A percentile compares a stretch with the other conserved stretches of the same genome.
These are phyloP conservation scores for Passerina amoena DNA, from an alignment of 2,113 vertebrate species.

Conservation along the genomic window DNA sequence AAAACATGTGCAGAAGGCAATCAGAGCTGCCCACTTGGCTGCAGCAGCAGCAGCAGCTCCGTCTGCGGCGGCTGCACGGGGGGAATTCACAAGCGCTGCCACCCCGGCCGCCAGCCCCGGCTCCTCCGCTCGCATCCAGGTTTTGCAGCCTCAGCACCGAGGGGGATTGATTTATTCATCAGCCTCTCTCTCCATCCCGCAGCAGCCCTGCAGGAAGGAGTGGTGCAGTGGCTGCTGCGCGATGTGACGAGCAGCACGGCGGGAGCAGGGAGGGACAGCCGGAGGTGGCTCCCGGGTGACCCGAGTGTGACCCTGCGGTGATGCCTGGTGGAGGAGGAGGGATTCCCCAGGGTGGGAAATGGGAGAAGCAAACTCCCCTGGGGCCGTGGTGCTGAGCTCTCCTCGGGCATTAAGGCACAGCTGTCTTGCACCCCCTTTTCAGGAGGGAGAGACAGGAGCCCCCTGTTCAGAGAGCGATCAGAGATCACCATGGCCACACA, in stretches of 20 bases:
- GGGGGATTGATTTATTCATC: slow-evolving; percentile 62
- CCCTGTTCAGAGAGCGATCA: accelerated
- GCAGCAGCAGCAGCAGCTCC: slow-evolving; percentile 4
- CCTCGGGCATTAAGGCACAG: no score
- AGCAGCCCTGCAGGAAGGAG: slow-evolving; percentile 28
- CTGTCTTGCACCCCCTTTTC: background rate
- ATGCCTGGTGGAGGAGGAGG: background rate
- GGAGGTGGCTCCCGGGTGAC: background rate
- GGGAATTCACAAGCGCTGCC: background rate
- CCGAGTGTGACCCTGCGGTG: background rate
- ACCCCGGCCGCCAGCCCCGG: background rate
- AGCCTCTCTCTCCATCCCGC: slow-evolving; percentile 10
- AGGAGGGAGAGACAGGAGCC: background rate
- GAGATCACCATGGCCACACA: background rate
- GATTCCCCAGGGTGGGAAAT: background rate
- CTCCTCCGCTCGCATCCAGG: background rate
- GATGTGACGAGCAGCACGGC: background rate
- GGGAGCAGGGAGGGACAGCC: background rate
- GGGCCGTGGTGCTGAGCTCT: background rate
- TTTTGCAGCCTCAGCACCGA: slow-evolving; percentile 53
- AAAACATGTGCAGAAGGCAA: slow-evolving; percentile 55
- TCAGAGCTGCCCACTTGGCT: slow-evolving; percentile 30
- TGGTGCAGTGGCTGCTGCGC: background rate
- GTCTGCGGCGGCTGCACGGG: background rate
- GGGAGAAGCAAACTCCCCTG: background rate